These are phyloP conservation scores for Dendrolimus kikuchii DNA, from an alignment of 1,140 invertebrate species.

Conservation along the genomic window DNA sequence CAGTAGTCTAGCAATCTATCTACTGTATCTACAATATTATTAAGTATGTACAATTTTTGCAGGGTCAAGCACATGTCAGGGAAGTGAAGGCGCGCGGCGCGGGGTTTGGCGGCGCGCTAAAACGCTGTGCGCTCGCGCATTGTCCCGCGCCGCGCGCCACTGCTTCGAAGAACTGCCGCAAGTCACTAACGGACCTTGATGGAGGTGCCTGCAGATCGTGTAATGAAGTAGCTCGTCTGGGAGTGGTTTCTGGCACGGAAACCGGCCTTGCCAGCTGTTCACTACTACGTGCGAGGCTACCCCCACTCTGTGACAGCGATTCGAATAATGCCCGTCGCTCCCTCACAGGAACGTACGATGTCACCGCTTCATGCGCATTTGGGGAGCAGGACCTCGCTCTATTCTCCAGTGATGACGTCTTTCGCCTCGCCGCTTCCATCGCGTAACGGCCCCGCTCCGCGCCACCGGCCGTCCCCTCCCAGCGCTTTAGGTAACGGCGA, in stretches of 20 bases:
- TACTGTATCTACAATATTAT: constrained; percentile 54
- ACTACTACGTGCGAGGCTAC: constrained; percentile 49
- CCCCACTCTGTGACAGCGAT: constrained; percentile 46
- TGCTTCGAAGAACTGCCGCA: constrained; percentile 63
- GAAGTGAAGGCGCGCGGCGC: constrained; percentile 48
- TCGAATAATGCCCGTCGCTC: constrained; percentile 58
- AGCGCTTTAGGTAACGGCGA: constrained; percentile 58
- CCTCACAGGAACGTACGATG: constrained; percentile 53
- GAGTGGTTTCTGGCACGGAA: constrained; percentile 32
- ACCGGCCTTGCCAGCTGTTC: constrained; percentile 50
- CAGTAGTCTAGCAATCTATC: constrained; percentile 30
- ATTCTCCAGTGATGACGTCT: constrained; percentile 51
- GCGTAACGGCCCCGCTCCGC: constrained; percentile 46
- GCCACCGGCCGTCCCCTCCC: constrained; percentile 53
- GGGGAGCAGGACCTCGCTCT: constrained; percentile 61
- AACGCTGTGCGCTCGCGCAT: constrained; percentile 34
- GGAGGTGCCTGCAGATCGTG: constrained; percentile 61
- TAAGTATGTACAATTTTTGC: constrained; percentile 5
- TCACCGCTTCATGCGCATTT: constrained; percentile 50
- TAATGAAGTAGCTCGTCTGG: constrained; percentile 51
- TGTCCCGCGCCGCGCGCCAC: constrained; percentile 52
- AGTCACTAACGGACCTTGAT: constrained; percentile 56
- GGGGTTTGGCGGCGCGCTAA: constrained; percentile 42
- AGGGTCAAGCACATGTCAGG: constrained; percentile 51
- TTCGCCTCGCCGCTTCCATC: constrained; percentile 55